These are phyloP conservation scores for Graphium colonna DNA, from an alignment of 2,888 invertebrate genomes.

Conservation along the genomic window DNA sequence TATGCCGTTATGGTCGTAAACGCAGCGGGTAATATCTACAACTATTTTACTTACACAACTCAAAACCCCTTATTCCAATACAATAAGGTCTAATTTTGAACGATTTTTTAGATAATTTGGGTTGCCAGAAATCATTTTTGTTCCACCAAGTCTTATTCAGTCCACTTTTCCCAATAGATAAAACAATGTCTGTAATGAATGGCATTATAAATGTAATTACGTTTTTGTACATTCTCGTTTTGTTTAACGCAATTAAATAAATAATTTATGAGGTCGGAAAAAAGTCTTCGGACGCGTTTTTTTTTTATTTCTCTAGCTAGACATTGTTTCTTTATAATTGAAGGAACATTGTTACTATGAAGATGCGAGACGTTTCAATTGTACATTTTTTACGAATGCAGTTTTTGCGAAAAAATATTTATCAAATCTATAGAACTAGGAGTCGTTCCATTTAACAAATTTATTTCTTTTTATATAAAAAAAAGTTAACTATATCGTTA, in stretches of 20 bases:
- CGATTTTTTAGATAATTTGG: too few relatives aligned
- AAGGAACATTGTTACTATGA: slow-evolving; percentile 12
- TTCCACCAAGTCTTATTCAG: slow-evolving; percentile 17
- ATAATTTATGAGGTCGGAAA: slow-evolving; percentile 38
- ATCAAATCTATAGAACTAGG: too few relatives aligned
- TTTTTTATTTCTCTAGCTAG: neutral
- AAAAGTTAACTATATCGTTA: too few relatives aligned
- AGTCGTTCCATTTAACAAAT: too few relatives aligned
- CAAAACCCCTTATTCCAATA: slow-evolving; percentile 29
- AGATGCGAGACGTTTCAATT: slow-evolving; percentile 2
- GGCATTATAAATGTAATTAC: slow-evolving; percentile 39
- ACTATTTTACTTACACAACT: slow-evolving; percentile 29
- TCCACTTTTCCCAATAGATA: slow-evolving; percentile 48
- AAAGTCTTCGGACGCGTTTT: slow-evolving; percentile 11
- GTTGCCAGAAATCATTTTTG: slow-evolving; percentile 31
- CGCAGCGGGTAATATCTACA: slow-evolving; percentile 52
- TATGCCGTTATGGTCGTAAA: slow-evolving; percentile 68
- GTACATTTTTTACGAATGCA: neutral
- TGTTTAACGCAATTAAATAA: slow-evolving; percentile 43
- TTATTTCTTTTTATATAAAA: too few relatives aligned
- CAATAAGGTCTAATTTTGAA: slow-evolving; percentile 32
- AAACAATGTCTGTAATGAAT: slow-evolving; percentile 57
- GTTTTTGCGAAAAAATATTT: too few relatives aligned
- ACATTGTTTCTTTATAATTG: slow-evolving; percentile 15
- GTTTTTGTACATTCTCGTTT: slow-evolving; percentile 48